Evolutionary conservation across 2,113 vertebrate species (phyloP), one percentile per base, ranked within the genome.

Genomic region (Chunga burmeisteri): DNA sequence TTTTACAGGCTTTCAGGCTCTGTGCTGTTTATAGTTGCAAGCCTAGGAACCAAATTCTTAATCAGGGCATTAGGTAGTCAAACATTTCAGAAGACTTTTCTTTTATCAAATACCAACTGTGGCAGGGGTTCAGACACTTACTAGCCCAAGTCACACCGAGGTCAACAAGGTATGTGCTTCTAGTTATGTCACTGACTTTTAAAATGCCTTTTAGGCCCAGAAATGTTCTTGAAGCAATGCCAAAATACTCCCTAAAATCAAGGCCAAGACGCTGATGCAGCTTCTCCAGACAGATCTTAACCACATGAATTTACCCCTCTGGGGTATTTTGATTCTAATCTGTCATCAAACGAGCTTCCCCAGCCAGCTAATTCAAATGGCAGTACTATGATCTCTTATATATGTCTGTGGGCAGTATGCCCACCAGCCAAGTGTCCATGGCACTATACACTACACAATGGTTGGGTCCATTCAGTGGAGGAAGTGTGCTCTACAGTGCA

Each of bases 371-470:
- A 62, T 74, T 63, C 32, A n/a, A 74, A 63, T 12, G 13, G 13
- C 19, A 46, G 21, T 36, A 56, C 44, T 62, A 59, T 78, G 62
- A 63, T 81, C 25, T 55, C 46, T 25, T 84, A 0, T 8, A 14
- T 6, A 26, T 29, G 22, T 8, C 55, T 62, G 11, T 22, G 32
- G 36, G 53, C 2, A 0, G 40, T 4, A 12, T 0, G 0, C 7
- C 49, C n/a, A n/a, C 30, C 71, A 83, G 23, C 58, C 30, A 46
- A 66, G 16, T 13, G 12, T 50, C 70, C 38, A 3, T 18, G 25
- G 25, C 59, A 66, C 30, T 26, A 13, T 9, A 47, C 3, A 0
- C 23, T 42, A 25, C 38, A 30, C 32, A 44, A 6, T 1, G 0
- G 32, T 61, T 70, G 49, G 23, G 18, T 44, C 46, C 74, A 22